Evolutionary conservation across 64 coral and sea anemone genomes (phyloP).

Genomic region (Montipora foliosa): DNA sequence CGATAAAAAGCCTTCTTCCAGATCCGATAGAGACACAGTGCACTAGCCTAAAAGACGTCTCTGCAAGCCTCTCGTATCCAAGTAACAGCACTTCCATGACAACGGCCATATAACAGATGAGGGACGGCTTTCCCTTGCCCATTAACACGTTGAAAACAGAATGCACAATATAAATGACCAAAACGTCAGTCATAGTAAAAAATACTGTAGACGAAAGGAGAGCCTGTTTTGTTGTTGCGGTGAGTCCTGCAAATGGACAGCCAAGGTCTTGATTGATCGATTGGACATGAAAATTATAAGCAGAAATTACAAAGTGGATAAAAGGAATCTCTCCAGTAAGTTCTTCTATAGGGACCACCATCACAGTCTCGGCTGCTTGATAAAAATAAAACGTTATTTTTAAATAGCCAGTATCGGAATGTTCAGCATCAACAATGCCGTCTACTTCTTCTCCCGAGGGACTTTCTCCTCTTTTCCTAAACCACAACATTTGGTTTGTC

Average conservation of each 20-base stretch:
- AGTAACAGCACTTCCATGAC: conserved; percentile 20
- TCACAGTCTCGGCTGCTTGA: conserved; percentile 26
- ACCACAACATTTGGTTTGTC: conserved; percentile 26
- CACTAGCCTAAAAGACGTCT: no score
- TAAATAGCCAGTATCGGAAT: conserved; percentile 25
- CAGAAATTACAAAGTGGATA: background rate
- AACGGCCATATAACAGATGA: conserved; percentile 52
- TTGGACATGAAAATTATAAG: conserved; percentile 28
- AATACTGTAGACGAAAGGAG: conserved; percentile 60
- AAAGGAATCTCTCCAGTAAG: background rate
- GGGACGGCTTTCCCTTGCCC: conserved; percentile 14
- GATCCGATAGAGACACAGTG: no score
- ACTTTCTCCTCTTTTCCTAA: background rate
- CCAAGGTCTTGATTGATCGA: conserved; percentile 12
- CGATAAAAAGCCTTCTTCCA: no score
- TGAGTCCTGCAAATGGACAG: conserved; percentile 56
- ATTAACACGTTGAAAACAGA: background rate
- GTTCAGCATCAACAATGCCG: background rate
- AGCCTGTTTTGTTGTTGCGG: conserved; percentile 36
- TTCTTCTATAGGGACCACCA: background rate
- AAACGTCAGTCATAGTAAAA: conserved; percentile 17
- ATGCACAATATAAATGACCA: conserved; percentile 37
- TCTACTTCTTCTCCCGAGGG: background rate
- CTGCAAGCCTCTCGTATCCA: no score
- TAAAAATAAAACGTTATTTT: conserved; percentile 63